Percentiles rank a stretch among this genome's conserved stretches.
Conservation (phyloP, 2,888 invertebrate genomes). For the Phengaris alcon region DNA sequence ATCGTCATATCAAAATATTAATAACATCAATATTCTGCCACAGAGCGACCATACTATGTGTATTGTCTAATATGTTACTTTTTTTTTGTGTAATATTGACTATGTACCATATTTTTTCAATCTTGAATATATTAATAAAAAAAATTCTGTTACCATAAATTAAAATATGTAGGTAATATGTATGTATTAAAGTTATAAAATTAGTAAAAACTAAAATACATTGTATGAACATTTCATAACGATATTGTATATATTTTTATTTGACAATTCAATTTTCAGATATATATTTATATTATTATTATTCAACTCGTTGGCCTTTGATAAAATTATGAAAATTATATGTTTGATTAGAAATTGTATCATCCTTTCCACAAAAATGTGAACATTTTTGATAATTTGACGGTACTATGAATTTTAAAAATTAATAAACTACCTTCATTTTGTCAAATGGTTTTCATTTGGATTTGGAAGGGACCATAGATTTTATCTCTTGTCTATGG, state of each 20-base stretch:
- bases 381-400: neutral
- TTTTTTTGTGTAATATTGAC: too few relatives aligned
- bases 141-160: too few relatives aligned
- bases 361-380: neutral
- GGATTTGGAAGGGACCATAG: neutral
- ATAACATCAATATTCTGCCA: too few relatives aligned
- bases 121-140: too few relatives aligned
- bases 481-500: neutral
- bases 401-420: neutral
- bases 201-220: too few relatives aligned
- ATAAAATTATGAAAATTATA: conserved; percentile 1
- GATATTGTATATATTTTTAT: neutral
- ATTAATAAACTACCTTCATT: neutral
- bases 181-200: too few relatives aligned
- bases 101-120: too few relatives aligned
- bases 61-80: too few relatives aligned
- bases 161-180: too few relatives aligned
- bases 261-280: neutral
- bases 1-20: too few relatives aligned
- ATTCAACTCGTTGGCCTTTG: neutral
- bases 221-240: neutral
- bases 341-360: neutral
- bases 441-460: neutral
- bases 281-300: neutral
- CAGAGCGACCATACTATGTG: too few relatives aligned